A percentile compares a stretch with the other conserved stretches of the same genome.
Conservation (phyloP, 2,797 vertebrate species). For the Mormyrops boulengeri region DNA sequence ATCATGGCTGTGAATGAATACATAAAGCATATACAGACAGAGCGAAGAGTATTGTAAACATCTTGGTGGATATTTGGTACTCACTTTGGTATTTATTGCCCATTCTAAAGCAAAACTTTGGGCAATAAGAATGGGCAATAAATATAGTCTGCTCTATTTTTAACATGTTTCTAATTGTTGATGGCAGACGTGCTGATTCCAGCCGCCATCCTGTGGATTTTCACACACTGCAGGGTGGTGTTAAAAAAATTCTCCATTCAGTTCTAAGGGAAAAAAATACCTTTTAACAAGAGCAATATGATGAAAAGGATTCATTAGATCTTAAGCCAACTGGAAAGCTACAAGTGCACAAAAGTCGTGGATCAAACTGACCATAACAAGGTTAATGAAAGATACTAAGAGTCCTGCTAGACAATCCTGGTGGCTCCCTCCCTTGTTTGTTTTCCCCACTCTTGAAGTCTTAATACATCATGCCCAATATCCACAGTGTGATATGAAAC, state of each 20-base stretch:
- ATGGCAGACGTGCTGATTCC: background rate
- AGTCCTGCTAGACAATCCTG: background rate
- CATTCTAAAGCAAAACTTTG: background rate
- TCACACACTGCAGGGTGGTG: background rate
- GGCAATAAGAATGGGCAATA: background rate
- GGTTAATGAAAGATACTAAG: background rate
- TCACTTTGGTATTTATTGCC: background rate
- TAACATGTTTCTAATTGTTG: background rate
- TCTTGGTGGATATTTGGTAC: background rate
- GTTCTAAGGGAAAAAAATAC: background rate
- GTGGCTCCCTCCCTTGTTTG: background rate
- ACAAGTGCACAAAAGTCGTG: background rate
- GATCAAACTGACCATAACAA: background rate
- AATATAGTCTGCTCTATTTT: background rate
- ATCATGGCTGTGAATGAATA: background rate
- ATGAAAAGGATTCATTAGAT: background rate
- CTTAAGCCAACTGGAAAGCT: background rate
- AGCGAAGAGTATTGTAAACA: background rate
- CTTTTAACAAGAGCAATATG: background rate
- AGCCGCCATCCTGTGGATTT: background rate
- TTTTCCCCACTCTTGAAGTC: background rate
- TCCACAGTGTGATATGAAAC: background rate
- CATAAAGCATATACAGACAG: background rate
- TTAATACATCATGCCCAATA: background rate
- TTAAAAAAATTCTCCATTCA: background rate